A percentile compares a stretch with the other conserved stretches of the same genome.
Evolutionary conservation across 2,797 vertebrate genomes (phyloP).

Genomic region (Potorous gilbertii): DNA sequence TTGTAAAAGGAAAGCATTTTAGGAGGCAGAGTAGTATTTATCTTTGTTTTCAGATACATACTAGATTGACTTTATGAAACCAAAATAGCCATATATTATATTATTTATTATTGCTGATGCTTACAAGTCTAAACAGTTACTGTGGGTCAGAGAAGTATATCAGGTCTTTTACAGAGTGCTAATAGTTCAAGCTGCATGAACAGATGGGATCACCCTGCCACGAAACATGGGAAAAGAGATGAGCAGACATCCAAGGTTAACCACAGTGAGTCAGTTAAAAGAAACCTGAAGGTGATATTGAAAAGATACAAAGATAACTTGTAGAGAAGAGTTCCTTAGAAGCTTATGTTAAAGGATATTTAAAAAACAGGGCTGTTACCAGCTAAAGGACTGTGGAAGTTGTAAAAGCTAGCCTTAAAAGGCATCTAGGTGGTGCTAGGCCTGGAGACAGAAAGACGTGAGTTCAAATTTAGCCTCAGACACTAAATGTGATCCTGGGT

Average conservation of each 20-base stretch:
- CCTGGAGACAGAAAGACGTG: neutral
- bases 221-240: neutral
- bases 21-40: neutral
- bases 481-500: neutral
- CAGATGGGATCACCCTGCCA: neutral
- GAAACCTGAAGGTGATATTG: neutral
- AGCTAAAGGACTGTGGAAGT: neutral
- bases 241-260: neutral
- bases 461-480: neutral
- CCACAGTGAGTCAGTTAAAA: neutral
- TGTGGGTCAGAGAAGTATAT: neutral
- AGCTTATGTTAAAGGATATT: neutral
- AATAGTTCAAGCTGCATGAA: neutral
- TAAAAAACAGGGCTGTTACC: neutral
- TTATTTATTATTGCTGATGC: neutral
- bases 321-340: neutral
- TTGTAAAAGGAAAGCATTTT: constrained; percentile 3
- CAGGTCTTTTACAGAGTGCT: neutral
- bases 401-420: neutral
- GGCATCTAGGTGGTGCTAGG: neutral
- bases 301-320: neutral
- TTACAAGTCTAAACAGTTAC: neutral
- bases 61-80: neutral
- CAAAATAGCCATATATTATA: neutral
- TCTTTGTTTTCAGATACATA: neutral